These are phyloP conservation scores for Apis laboriosa DNA, from an alignment of 1,140 invertebrate genomes.

Conservation along the genomic window DNA sequence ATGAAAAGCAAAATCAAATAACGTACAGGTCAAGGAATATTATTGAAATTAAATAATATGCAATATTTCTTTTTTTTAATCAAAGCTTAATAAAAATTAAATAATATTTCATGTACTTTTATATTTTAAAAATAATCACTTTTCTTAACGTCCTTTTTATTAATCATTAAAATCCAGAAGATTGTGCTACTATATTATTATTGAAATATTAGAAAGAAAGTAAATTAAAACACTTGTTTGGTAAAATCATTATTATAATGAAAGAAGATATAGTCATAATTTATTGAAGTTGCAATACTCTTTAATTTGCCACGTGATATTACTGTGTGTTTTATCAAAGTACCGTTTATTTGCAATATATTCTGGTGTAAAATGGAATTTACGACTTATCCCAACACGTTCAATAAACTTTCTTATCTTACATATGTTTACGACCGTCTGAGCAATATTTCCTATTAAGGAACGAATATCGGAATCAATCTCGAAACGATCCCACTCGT, in stretches of 20 bases:
- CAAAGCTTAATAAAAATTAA: too few species aligned
- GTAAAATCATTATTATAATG: not conserved
- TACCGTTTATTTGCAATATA: slow-evolving; percentile 36
- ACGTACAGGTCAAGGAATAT: too few species aligned
- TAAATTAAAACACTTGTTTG: not conserved
- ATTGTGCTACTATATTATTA: not conserved
- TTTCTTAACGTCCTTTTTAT: too few species aligned
- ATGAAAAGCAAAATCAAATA: too few species aligned
- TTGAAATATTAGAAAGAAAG: not conserved
- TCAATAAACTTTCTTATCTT: slow-evolving; percentile 51
- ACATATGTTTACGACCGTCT: slow-evolving; percentile 32
- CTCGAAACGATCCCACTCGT: not conserved
- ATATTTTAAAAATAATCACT: not conserved
- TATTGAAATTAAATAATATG: too few species aligned
- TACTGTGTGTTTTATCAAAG: slow-evolving; percentile 7
- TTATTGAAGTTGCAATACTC: not conserved
- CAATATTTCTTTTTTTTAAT: too few species aligned
- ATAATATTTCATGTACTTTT: too few species aligned
- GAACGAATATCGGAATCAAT: slow-evolving; percentile 18
- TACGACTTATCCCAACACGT: slow-evolving; percentile 25
- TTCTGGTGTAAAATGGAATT: slow-evolving; percentile 29
- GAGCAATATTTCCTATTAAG: slow-evolving; percentile 9
- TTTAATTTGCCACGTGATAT: slow-evolving; percentile 22
- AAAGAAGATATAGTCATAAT: not conserved
- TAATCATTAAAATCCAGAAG: too few species aligned